Evolutionary conservation across 2,797 vertebrate species (phyloP).

Genomic region (Anguilla marmorata): DNA sequence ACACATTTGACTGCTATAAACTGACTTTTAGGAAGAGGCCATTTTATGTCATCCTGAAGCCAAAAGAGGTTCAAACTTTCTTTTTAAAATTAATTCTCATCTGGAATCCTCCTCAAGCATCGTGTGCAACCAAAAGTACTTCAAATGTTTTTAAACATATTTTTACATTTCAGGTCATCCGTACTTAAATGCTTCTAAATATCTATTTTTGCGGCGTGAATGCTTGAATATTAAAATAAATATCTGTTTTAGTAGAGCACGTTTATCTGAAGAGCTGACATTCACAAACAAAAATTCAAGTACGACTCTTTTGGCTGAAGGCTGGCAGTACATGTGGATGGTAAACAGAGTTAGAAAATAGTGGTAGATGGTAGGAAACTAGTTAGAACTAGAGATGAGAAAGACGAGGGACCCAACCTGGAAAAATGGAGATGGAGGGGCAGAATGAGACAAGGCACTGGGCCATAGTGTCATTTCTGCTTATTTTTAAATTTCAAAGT

Average conservation of each 20-base stretch:
- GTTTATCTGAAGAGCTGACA: no score
- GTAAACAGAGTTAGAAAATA: neutral
- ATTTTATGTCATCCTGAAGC: neutral
- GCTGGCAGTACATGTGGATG: neutral
- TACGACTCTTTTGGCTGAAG: no score
- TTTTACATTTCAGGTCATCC: no score
- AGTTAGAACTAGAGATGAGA: neutral
- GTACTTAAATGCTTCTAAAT: no score
- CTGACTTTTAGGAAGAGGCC: neutral
- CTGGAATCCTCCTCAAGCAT: neutral
- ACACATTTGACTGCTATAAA: neutral
- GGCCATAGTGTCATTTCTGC: slow-evolving; percentile 15
- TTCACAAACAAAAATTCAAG: no score
- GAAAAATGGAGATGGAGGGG: neutral
- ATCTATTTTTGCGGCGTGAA: no score
- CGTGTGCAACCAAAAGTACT: neutral
- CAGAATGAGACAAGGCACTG: neutral
- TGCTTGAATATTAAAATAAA: no score
- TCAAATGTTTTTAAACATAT: neutral
- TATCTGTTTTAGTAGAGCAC: no score
- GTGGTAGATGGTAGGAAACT: neutral
- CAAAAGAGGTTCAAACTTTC: neutral
- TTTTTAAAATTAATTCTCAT: neutral
- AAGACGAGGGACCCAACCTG: neutral
- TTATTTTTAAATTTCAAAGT: no score